A percentile compares a stretch with the other conserved stretches of the same genome.
phyloP scores from a whole-genome alignment of 2,797 vertebrate genomes.

The Benthosema pterotum region DNA sequence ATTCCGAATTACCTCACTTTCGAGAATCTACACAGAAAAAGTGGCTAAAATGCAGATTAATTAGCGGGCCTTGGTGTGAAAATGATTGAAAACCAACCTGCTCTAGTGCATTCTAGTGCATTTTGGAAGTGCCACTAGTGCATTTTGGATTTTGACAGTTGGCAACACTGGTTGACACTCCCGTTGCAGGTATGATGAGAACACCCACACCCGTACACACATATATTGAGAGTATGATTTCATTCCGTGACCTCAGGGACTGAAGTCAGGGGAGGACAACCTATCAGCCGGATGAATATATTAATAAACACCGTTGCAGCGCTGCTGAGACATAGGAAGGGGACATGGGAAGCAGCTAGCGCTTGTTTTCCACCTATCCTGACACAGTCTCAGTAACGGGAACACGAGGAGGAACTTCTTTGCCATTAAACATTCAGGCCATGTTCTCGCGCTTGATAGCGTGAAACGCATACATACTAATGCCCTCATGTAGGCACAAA shows the following conservation, averaged over 20 bases:
- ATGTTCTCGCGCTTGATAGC: slow-evolving; percentile 2
- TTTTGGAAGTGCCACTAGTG: too few relatives aligned
- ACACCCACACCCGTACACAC: too few relatives aligned
- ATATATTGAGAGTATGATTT: slow-evolving; percentile 29
- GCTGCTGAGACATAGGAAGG: neutral
- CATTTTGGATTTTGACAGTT: too few relatives aligned
- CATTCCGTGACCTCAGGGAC: slow-evolving; percentile 17
- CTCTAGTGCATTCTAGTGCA: too few relatives aligned
- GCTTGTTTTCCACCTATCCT: too few relatives aligned
- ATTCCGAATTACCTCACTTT: too few relatives aligned
- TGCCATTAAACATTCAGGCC: slow-evolving; percentile 15
- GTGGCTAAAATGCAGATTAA: too few relatives aligned
- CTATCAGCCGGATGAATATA: slow-evolving; percentile 21
- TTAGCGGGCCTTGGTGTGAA: too few relatives aligned
- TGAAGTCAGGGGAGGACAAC: slow-evolving; percentile 13
- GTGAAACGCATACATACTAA: neutral
- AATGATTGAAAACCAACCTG: too few relatives aligned
- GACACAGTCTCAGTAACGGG: neutral
- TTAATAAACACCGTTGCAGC: slow-evolving; percentile 39
- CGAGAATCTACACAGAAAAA: too few relatives aligned
- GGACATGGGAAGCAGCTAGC: too few relatives aligned
- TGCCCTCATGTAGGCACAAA: neutral
- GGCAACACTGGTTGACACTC: too few relatives aligned
- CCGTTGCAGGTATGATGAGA: slow-evolving; percentile 10
- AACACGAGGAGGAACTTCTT: neutral